Evolutionary conservation across 1,140 invertebrate species (phyloP).

Genomic region (Apis cerana): DNA sequence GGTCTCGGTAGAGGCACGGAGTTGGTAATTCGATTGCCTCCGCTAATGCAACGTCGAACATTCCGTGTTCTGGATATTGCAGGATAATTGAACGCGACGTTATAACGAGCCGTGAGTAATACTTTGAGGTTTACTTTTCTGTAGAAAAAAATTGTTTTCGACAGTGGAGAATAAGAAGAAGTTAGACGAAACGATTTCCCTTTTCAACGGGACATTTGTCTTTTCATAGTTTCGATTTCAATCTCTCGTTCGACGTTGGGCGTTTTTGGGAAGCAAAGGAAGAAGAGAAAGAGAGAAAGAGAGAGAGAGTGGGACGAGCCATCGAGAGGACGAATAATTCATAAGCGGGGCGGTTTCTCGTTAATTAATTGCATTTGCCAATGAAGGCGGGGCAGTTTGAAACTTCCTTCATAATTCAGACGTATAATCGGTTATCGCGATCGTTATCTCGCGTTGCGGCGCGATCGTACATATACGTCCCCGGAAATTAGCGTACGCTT

Average conservation of each 20-base stretch:
- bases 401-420: conserved; percentile 66
- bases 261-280: not conserved
- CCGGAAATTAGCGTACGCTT: conserved; percentile 50
- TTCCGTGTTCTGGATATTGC: not conserved
- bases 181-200: conserved; percentile 50
- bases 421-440: conserved; percentile 64
- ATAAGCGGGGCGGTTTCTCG: conserved; percentile 53
- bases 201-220: conserved; percentile 64
- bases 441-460: conserved; percentile 54
- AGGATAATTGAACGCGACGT: conserved; percentile 25
- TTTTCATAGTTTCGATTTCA: conserved; percentile 1
- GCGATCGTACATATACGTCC: conserved; percentile 24
- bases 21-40: conserved; percentile 7
- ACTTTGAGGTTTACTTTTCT: conserved; percentile 18
- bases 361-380: conserved; percentile 66
- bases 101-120: conserved; percentile 26
- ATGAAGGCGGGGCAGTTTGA: conserved; percentile 60
- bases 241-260: not conserved
- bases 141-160: conserved; percentile 18
- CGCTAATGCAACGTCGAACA: not conserved
- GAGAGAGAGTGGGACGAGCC: not conserved
- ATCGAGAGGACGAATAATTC: conserved; percentile 55
- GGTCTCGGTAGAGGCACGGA: not conserved
- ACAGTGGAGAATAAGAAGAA: conserved; percentile 22
- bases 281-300: not conserved